Base-by-base conservation (phyloP, 2,797 vertebrate genomes). In the Strix occidentalis region DNA sequence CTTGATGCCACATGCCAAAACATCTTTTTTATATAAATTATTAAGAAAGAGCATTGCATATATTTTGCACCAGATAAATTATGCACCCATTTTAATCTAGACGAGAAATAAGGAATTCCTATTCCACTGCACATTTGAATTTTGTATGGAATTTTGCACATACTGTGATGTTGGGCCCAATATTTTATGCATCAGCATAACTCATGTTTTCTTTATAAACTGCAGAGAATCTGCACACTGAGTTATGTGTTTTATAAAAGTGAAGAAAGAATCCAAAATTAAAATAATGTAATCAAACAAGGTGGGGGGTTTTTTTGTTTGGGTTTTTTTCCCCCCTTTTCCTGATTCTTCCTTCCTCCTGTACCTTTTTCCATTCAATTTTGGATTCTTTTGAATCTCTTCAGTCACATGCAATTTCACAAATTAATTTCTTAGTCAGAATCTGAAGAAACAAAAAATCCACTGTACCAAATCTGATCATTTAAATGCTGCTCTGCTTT, bases 201-300 rank as follows among this genome's bases (percentile, higher is more conserved):
- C 91, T 96, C 93, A 97, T 95, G 91, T 96, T 97, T 97, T 97
- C 91, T 97, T 97, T 96, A 97, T 95, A 95, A 94, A 95, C 93
- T 95, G 74, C 83, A 74, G 88, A 90, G 87, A 87, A 93, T 95
- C 84, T 86, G 78, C 80, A 94, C 83, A 48, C 45, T 80, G 85
- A 94, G 45, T 78, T 95, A 91, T 63, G 51, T 79, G 39, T 78
- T 96, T 92, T 91, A 90, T 90, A 90, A 90, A 90, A 76, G 21
- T 45, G 56, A 95, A 94, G 61, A 84, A 87, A 87, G 12, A 80
- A 89, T 66, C 15, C 63, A 77, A 84, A 92, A 90, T 87, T 85
- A 89, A 95, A 95, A 93, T 89, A 90, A 77, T 41, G 12, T 60
- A 71, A 82, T 87, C 66, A 66, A 74, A 80, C 31, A 89, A 87